phyloP scores from a whole-genome alignment of 2,888 invertebrate species.

The Trisateles emortualis region DNA sequence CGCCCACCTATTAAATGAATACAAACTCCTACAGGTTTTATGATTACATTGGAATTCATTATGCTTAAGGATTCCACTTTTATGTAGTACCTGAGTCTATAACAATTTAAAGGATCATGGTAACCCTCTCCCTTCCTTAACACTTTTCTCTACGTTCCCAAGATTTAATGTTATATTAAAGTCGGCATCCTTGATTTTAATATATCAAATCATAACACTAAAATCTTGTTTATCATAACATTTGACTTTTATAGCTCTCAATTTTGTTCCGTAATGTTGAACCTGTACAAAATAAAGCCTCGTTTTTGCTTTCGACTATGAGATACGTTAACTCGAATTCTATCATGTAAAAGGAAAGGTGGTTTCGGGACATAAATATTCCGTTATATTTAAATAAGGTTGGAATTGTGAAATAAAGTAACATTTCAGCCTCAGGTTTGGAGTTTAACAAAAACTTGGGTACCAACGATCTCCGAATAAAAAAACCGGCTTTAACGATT shows the following conservation, averaged over 20 bases:
- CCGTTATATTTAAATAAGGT: slow-evolving; percentile 30
- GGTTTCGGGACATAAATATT: slow-evolving; percentile 20
- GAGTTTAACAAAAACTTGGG: slow-evolving; percentile 35
- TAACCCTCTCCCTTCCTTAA: neutral
- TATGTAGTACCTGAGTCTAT: slow-evolving; percentile 9
- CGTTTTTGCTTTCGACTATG: neutral
- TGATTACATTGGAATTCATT: slow-evolving; percentile 30
- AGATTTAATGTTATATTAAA: slow-evolving; percentile 8
- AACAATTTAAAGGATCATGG: slow-evolving; percentile 16
- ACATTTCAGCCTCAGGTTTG: slow-evolving; percentile 38
- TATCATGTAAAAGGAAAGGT: slow-evolving; percentile 20
- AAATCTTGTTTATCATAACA: slow-evolving; percentile 1
- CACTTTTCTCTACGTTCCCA: neutral
- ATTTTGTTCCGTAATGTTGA: neutral
- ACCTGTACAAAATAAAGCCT: neutral
- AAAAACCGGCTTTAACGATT: slow-evolving; percentile 48
- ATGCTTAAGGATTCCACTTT: slow-evolving; percentile 23
- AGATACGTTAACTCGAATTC: slow-evolving; percentile 6
- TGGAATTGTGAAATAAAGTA: slow-evolving; percentile 34
- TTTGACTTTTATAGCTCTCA: slow-evolving; percentile 1
- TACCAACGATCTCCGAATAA: slow-evolving; percentile 39
- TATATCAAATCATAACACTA: neutral
- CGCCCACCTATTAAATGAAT: slow-evolving; percentile 28
- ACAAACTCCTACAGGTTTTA: slow-evolving; percentile 28
- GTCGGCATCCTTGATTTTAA: slow-evolving; percentile 1